Base-by-base conservation (phyloP, 2,797 vertebrate genomes). In the Chelonia mydas region DNA sequence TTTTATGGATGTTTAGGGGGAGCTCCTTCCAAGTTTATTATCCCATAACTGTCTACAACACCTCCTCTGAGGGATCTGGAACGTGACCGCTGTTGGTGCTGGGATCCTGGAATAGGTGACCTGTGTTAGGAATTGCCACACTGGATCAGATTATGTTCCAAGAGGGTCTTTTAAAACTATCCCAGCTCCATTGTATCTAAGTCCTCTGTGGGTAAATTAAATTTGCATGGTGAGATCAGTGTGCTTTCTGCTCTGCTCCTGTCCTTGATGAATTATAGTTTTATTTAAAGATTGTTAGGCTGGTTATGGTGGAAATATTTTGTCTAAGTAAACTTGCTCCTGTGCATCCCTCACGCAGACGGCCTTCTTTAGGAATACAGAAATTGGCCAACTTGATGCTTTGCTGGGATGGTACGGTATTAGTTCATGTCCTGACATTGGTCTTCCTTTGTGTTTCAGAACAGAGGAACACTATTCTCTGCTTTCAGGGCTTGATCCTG, bases 391-490 rank as follows among this genome's bases (percentile, higher is more conserved):
- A 90, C 93, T 95, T 86, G 54, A 47, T 4, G 37, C 37, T 65
- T 65, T 11, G 6, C 27, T 45, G 72, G 21, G 72, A 45, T 27
- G n/a, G 41, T 12, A 21, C 68, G 7, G 72, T 27, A 41, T 74
- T 74, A 6, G 8, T 13, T 25, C 10, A 7, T 74, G n/a, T 12
- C 72, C 41, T 45, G 41, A 23, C 72, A 6, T 12, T 23, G 72
- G 23, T 27, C 41, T 74, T 74, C 68, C 37, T 6, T 45, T 74
- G 37, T 11, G 37, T 12, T 74, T 45, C 11, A 25, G 23, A 41
- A 74, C 92, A 84, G 81, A 89, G 91, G 88, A 95, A 94, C 86
- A 74, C 95, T 90, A 92, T 94, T 89, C 86, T 86, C 86, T 96
- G 84, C 33, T 83, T 79, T 33, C 91, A 89, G 96, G 88, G 53